phyloP scores from a whole-genome alignment of 2,888 invertebrate species.

The Cancer borealis region DNA sequence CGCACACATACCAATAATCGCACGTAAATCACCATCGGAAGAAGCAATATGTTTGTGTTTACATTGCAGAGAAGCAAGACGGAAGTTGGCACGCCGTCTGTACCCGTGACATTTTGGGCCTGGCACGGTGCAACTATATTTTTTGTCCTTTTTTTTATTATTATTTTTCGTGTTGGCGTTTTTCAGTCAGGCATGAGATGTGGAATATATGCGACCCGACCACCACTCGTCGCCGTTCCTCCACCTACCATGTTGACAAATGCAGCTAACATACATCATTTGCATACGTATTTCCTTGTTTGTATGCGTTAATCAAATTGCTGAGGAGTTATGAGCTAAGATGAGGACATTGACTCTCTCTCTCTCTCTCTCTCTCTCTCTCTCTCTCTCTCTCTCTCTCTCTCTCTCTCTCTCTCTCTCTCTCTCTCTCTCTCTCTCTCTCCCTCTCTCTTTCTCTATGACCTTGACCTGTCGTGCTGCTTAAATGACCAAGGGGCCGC shows the following conservation, averaged over 20 bases:
- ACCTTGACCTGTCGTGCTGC: background rate
- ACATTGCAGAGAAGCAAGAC: background rate
- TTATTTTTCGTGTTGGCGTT: background rate
- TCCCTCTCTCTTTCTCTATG: background rate
- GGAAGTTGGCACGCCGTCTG: background rate
- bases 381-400: background rate
- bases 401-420: constrained; percentile 20
- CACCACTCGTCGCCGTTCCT: background rate
- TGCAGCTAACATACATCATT: background rate
- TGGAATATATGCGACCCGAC: constrained; percentile 3
- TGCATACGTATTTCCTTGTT: background rate
- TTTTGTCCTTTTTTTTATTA: background rate
- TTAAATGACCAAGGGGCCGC: background rate
- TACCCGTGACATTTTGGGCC: background rate
- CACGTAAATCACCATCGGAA: background rate
- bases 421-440: constrained; percentile 7
- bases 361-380: constrained; percentile 41
- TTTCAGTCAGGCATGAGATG: background rate
- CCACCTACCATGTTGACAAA: background rate
- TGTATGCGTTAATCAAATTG: background rate
- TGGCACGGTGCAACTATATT: background rate
- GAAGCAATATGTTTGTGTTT: background rate
- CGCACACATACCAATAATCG: background rate
- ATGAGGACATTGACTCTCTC: background rate
- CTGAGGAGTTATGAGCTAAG: background rate